Evolutionary conservation across 2,888 invertebrate species (phyloP), one percentile per base, ranked within the genome.

Genomic region (Brachylomia viminalis): DNA sequence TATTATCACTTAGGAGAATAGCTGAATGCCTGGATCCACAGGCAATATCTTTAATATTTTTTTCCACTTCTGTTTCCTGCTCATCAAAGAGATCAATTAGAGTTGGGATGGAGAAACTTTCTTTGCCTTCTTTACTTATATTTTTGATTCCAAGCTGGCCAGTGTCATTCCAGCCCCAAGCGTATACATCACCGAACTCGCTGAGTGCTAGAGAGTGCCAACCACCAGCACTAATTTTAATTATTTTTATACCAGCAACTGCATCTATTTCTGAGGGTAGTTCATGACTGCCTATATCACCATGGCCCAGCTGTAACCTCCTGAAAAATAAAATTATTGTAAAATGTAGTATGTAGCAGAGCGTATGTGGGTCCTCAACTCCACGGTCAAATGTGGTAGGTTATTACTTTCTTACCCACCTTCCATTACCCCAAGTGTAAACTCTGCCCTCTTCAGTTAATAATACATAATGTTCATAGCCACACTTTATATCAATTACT

Each of bases 81-180:
- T 92, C 91, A 91, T 95, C 92, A 89, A 90, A 93, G 27, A 97
- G 77, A 80, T 95, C 95, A 54, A 96, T 92, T 66, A 96, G 80
- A 66, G 91, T 93, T 49, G 96, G 96, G 45, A 95, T 74, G 7
- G 92, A 88, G 80, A 90, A 92, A 78, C 93, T 95, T 82, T 92
- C 91, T 23, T 89, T 68, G 42, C 80, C 80, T 66, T 88, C 87
- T 68, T 79, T 85, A 62, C 82, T 84, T 80, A 93, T 91, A 61
- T 54, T 54, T 52, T 94, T 92, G 49, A 98, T 93, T 13, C 99
- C 99, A 27, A 99, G 94, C 93, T 99, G 99, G 0, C 99, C 99
- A 89, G 97, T 97, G 81, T 98, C 97, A 94, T 99, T 99, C 98
- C 98, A 99, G 13, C 99, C 99, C 99, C 99, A 99, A 4, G 97